Conservation (phyloP, 2,113 vertebrate species). For the Enhydra lutris region DNA sequence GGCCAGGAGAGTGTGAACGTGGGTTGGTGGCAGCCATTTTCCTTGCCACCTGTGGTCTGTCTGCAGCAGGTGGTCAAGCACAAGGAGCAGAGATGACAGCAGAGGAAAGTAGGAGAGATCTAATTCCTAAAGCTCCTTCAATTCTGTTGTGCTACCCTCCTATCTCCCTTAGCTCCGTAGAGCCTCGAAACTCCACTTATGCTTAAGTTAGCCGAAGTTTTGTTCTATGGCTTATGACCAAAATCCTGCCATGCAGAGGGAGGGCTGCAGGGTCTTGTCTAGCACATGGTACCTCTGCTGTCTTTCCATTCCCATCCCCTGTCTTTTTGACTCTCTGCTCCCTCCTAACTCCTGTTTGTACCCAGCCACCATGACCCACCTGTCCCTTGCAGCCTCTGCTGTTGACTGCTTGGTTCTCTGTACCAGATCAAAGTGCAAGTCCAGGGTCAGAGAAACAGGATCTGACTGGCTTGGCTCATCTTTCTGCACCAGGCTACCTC, state of each 20-base stretch:
- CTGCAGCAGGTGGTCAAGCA: neutral
- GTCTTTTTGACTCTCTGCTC: neutral
- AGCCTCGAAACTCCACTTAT: neutral
- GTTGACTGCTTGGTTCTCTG: neutral
- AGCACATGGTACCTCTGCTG: neutral
- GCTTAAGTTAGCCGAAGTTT: neutral
- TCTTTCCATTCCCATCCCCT: neutral
- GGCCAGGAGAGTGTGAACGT: neutral
- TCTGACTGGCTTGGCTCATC: neutral
- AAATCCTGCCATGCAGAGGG: neutral
- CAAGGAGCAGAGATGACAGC: neutral
- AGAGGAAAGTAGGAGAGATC: neutral
- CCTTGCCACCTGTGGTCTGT: neutral
- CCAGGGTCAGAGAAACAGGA: neutral
- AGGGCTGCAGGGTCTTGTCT: neutral
- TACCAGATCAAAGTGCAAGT: neutral
- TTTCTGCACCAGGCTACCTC: neutral
- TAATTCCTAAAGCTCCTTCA: neutral
- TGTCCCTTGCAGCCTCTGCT: neutral
- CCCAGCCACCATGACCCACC: neutral
- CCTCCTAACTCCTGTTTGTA: neutral
- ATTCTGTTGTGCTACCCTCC: accelerated
- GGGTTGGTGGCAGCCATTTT: neutral
- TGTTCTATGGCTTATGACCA: neutral
- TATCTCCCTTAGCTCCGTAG: neutral